Percentiles rank a stretch among this genome's conserved stretches.
phyloP scores from a whole-genome alignment of 2,113 vertebrate genomes.

The Triplophysa siluroides region DNA sequence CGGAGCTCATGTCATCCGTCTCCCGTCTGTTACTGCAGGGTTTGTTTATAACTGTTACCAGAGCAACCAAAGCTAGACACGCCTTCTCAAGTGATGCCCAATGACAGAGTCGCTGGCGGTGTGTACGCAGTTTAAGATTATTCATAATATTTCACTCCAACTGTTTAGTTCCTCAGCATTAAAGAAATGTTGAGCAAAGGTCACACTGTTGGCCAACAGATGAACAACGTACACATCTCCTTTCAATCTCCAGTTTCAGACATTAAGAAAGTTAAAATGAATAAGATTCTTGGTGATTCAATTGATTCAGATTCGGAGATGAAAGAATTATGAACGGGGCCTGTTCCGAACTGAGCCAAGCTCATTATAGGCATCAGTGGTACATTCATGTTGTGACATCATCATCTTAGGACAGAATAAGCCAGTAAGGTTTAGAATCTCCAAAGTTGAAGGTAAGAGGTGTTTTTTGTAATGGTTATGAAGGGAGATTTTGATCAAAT shows the following conservation, averaged over 20 bases:
- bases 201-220: constrained; percentile 14
- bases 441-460: constrained; percentile 12
- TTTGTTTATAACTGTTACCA: too few species aligned
- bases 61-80: too few species aligned
- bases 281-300: constrained; percentile 44
- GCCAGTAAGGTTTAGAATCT: constrained; percentile 15
- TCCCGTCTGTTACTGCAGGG: too few species aligned
- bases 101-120: too few species aligned
- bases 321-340: constrained; percentile 62
- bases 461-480: constrained; percentile 4
- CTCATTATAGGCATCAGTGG: not conserved
- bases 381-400: constrained; percentile 21
- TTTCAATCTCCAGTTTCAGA: constrained; percentile 10
- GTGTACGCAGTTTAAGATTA: too few species aligned
- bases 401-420: constrained; percentile 34
- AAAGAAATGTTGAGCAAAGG: constrained; percentile 12
- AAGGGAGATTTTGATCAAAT: constrained; percentile 40
- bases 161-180: constrained; percentile 42
- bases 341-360: constrained; percentile 4
- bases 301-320: constrained; percentile 53
- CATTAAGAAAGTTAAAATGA: constrained; percentile 9
- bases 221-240: constrained; percentile 8
- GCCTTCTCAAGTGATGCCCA: too few species aligned
- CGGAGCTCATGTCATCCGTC: too few species aligned
- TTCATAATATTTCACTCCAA: constrained; percentile 25